These are phyloP conservation scores for Riparia riparia DNA, from an alignment of 2,113 vertebrate species.

Conservation along the genomic window DNA sequence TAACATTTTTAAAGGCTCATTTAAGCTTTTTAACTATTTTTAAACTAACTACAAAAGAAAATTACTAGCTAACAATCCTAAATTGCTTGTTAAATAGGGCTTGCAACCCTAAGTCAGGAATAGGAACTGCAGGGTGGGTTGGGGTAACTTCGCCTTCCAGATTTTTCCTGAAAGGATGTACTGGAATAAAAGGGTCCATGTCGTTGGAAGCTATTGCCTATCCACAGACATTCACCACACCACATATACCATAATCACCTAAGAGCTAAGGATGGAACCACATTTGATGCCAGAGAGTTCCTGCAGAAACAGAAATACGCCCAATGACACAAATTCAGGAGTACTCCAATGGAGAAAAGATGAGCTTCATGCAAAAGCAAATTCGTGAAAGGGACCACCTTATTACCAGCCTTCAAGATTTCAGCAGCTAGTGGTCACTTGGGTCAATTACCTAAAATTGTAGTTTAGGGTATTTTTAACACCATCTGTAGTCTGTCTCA, in stretches of 20 bases:
- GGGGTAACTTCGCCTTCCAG: not conserved
- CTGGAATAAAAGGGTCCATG: not conserved
- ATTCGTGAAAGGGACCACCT: not conserved
- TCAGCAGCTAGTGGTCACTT: not conserved
- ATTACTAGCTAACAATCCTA: not conserved
- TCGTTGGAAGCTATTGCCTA: not conserved
- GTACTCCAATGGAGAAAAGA: not conserved
- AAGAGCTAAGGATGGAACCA: not conserved
- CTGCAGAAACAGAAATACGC: not conserved
- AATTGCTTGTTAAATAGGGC: conserved; percentile 12
- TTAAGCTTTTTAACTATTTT: conserved; percentile 28
- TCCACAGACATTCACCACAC: not conserved
- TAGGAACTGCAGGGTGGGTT: not conserved
- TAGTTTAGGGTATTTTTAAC: not conserved
- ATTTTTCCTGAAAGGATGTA: not conserved
- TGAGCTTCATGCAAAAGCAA: not conserved
- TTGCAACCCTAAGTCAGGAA: not conserved
- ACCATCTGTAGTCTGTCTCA: not conserved
- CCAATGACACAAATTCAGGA: not conserved
- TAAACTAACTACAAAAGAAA: conserved; percentile 1
- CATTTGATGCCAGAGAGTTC: not conserved
- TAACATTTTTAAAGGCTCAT: not conserved
- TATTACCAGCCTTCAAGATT: not conserved
- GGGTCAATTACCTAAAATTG: not conserved
- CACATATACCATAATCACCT: not conserved